Evolutionary conservation across 2,888 invertebrate genomes (phyloP), one percentile per base, ranked within the genome.

Genomic region (Corbicula japonica): DNA sequence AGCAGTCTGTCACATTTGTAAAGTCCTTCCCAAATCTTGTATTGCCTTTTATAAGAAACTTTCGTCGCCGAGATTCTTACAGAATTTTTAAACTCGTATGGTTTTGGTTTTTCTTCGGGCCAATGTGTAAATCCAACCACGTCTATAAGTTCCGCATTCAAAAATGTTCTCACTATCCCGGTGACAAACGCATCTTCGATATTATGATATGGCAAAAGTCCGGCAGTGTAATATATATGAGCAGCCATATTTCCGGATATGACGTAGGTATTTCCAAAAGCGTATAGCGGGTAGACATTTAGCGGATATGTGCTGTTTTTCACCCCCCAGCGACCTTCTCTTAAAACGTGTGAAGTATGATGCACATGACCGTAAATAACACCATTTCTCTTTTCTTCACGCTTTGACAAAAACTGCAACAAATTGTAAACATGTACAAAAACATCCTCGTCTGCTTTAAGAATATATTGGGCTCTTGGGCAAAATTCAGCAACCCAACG

Each of bases 141-240:
- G 12, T 83, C 68, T 4, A 82, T 32, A 10, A 85, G 77, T 8
- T 70, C 65, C 0, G 87, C 80, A 2, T 73, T 73, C 6, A 87
- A 63, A 1, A 80, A 65, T 38, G 84, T 85, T 0, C 88, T 78
- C 18, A 89, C 66, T 12, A 91, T 80, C 15, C 91, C 91, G 2
- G 89, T 88, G 6, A 91, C 84, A 72, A 86, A 89, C 6, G 88
- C 91, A 44, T 91, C 91, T 71, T 91, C 91, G 8, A 90, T 85
- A n/a, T 86, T 85, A 8, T 90, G 65, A 71, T 84, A 84, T 8
- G 86, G 85, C 46, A 89, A 44, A 32, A 81, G 75, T 23, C 85
- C 78, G 2, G 88, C 84, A 4, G 80, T 71, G 32, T 78, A 75
- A 23, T 83, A 77, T 18, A 90, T 62, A 23, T 74, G 50, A 12